These are phyloP conservation scores for Drosophila subsilvestris DNA, from an alignment of 2,888 invertebrate species.

Conservation along the genomic window DNA sequence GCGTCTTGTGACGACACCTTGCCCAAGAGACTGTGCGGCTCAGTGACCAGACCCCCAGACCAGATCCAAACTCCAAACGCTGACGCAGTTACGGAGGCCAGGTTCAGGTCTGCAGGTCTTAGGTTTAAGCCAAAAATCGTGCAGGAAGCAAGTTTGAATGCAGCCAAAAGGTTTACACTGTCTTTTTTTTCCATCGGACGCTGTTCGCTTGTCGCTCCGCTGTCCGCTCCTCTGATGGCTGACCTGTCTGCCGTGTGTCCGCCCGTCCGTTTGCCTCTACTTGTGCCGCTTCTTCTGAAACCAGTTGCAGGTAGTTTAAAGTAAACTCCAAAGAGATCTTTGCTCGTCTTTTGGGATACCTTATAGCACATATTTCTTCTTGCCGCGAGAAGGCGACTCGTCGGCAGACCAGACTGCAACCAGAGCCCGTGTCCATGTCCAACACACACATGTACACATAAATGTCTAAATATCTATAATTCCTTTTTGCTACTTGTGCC, in stretches of 20 bases:
- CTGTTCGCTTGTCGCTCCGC: background rate
- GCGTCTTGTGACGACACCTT: slow-evolving; percentile 67
- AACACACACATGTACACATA: slow-evolving; percentile 26
- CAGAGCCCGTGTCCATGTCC: slow-evolving; percentile 28
- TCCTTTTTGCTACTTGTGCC: slow-evolving; percentile 18
- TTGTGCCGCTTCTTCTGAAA: slow-evolving; percentile 65
- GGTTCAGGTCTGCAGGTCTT: slow-evolving; percentile 30
- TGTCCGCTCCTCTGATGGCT: slow-evolving; percentile 5
- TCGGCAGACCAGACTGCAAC: slow-evolving; percentile 28
- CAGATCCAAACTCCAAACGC: slow-evolving; percentile 37
- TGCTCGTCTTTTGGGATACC: slow-evolving; percentile 64
- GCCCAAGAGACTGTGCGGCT: slow-evolving; percentile 42
- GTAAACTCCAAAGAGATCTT: slow-evolving; percentile 72
- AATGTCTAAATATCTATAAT: slow-evolving; percentile 26
- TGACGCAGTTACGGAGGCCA: slow-evolving; percentile 42
- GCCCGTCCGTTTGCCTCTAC: slow-evolving; percentile 33
- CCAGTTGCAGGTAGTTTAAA: slow-evolving; percentile 83
- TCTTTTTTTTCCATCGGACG: slow-evolving; percentile 25
- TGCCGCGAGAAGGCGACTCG: slow-evolving; percentile 22
- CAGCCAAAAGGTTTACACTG: slow-evolving; percentile 70
- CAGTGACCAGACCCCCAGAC: slow-evolving; percentile 10
- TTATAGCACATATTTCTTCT: slow-evolving; percentile 48
- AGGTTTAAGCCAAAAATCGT: slow-evolving; percentile 64
- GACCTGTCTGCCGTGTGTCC: slow-evolving; percentile 12
- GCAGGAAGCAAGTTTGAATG: slow-evolving; percentile 75